phyloP scores from a whole-genome alignment of 2,797 vertebrate genomes.

The Ficedula albicollis region DNA sequence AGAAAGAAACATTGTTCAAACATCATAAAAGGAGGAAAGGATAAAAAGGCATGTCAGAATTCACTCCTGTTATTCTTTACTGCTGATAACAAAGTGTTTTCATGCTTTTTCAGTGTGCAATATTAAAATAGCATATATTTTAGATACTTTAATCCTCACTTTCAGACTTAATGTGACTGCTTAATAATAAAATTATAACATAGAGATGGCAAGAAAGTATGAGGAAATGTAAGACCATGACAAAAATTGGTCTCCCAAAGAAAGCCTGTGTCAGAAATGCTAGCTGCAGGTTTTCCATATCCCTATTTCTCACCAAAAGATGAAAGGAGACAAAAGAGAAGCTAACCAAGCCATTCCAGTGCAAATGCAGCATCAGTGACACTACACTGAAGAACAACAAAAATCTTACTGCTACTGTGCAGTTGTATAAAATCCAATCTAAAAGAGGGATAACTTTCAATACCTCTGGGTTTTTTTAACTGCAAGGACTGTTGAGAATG shows the following conservation, averaged over 20 bases:
- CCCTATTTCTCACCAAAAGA: neutral
- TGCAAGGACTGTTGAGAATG: neutral
- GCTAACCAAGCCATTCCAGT: neutral
- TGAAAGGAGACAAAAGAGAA: neutral
- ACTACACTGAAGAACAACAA: neutral
- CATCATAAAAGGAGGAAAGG: neutral
- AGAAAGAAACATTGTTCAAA: neutral
- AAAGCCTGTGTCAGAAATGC: neutral
- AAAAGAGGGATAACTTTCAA: neutral
- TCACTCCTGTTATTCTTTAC: neutral
- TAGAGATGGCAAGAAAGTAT: neutral
- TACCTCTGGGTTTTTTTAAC: neutral
- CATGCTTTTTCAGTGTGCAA: neutral
- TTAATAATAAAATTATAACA: neutral
- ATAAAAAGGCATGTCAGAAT: neutral
- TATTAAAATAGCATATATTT: neutral
- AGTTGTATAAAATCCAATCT: neutral
- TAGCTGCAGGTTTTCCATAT: neutral
- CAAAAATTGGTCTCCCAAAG: neutral
- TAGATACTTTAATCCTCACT: neutral
- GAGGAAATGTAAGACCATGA: neutral
- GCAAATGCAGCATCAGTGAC: neutral
- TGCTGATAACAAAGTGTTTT: neutral
- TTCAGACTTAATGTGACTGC: neutral
- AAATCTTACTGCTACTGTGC: neutral